Conservation (phyloP, 2,797 vertebrate species). For the Prionace glauca region DNA sequence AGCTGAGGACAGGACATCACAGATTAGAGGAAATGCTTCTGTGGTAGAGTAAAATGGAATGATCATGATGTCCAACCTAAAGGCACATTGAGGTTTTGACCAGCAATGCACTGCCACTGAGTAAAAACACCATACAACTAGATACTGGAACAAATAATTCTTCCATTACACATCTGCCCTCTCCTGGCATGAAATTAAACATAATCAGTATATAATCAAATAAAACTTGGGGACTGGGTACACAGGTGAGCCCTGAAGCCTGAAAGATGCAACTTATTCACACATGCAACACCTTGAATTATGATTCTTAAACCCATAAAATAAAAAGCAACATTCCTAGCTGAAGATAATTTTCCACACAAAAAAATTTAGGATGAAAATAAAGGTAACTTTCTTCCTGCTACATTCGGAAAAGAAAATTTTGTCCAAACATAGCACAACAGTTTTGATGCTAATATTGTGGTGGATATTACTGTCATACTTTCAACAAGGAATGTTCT, state of each 20-base stretch:
- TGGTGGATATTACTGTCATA: background rate
- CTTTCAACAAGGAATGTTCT: background rate
- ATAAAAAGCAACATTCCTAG: background rate
- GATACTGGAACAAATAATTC: background rate
- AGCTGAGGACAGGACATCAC: background rate
- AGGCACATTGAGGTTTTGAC: background rate
- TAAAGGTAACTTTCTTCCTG: background rate
- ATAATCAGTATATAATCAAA: background rate
- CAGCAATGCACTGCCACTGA: background rate
- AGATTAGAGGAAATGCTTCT: background rate
- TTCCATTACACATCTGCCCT: slow-evolving; percentile 4
- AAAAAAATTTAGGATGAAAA: background rate
- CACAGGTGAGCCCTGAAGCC: background rate
- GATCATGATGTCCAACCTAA: background rate
- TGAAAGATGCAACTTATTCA: no score
- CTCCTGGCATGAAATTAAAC: background rate
- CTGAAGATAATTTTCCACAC: background rate
- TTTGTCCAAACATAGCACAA: background rate
- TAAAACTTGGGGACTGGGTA: background rate
- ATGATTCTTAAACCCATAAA: background rate
- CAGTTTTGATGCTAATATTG: background rate
- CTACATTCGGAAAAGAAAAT: background rate
- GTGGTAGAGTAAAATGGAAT: background rate
- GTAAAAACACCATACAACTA: background rate
- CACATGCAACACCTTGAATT: background rate